Conservation (phyloP, 2,797 vertebrate genomes). For the Perodicticus potto region DNA sequence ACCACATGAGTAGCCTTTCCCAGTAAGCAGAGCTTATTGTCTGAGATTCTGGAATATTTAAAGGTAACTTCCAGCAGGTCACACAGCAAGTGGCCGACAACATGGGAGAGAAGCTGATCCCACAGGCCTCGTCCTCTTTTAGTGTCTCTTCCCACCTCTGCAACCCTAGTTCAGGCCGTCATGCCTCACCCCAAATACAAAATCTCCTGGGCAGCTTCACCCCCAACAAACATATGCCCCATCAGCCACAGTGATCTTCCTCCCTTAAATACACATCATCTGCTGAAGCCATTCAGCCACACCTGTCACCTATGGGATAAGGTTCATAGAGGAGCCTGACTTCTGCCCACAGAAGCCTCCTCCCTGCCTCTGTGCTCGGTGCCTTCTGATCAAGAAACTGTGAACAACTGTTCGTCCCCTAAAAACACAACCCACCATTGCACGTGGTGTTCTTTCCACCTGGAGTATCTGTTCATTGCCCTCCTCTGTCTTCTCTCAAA, state of each 20-base stretch:
- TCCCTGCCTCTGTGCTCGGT: not conserved
- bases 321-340: not conserved
- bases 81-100: not conserved
- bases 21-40: not conserved
- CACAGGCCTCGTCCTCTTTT: not conserved
- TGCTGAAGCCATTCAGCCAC: not conserved
- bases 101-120: not conserved
- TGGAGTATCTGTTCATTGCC: not conserved
- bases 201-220: not conserved
- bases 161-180: rapidly evolving
- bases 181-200: not conserved
- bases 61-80: not conserved
- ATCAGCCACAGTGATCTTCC: not conserved
- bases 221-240: not conserved
- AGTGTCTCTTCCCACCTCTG: not conserved
- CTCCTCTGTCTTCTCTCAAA: constrained; percentile 4
- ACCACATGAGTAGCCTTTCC: not conserved
- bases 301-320: not conserved
- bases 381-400: not conserved
- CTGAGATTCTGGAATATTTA: not conserved
- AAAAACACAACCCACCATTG: not conserved
- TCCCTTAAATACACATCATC: not conserved
- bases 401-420: not conserved
- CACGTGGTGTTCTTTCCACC: not conserved
- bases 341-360: not conserved